phyloP scores from a whole-genome alignment of 2,113 vertebrate genomes.

The Ceratotherium simum region DNA sequence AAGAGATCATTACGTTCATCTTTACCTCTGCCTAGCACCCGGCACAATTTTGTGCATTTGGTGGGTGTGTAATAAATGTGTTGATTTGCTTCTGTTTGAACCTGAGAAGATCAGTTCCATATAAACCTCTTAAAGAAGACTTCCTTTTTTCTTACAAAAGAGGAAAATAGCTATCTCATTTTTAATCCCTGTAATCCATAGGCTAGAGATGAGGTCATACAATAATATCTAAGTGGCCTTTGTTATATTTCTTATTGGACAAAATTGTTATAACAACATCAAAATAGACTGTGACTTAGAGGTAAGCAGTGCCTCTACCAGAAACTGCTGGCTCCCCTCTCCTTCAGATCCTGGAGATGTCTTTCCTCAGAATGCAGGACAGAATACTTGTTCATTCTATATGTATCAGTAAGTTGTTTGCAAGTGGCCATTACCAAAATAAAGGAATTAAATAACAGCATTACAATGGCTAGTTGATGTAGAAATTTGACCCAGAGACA shows the following conservation, averaged over 20 bases:
- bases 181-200: not conserved
- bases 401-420: slow-evolving; percentile 30
- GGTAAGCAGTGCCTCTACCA: not conserved
- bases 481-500: slow-evolving; percentile 81
- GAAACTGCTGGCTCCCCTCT: not conserved
- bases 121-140: not conserved
- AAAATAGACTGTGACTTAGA: not conserved
- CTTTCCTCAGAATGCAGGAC: not conserved
- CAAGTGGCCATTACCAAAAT: slow-evolving; percentile 53
- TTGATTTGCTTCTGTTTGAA: slow-evolving; percentile 41
- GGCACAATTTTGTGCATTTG: not conserved
- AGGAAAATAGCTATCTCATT: not conserved
- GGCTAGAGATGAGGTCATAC: not conserved
- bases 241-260: not conserved
- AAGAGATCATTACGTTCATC: not conserved
- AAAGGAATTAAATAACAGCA: slow-evolving; percentile 59
- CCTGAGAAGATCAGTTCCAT: slow-evolving; percentile 1
- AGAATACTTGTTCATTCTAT: slow-evolving; percentile 14
- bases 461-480: slow-evolving; percentile 51
- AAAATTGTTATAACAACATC: not conserved
- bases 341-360: not conserved
- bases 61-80: not conserved
- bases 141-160: not conserved
- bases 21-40: not conserved
- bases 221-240: not conserved